Percentiles rank a stretch among this genome's conserved stretches.
Evolutionary conservation across 1,140 invertebrate species (phyloP).

Genomic region (Aphelinus certus): DNA sequence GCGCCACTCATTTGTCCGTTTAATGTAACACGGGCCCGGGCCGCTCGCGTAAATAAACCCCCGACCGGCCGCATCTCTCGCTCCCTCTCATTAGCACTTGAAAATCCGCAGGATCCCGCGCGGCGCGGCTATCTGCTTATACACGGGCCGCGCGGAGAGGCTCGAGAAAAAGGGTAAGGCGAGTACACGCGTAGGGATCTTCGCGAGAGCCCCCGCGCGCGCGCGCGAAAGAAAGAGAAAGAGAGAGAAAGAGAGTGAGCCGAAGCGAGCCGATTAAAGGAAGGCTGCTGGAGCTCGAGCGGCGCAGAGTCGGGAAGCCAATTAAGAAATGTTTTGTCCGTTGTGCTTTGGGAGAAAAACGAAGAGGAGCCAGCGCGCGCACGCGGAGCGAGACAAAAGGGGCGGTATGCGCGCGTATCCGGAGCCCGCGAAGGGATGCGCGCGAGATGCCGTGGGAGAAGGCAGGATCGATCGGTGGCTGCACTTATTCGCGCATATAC

Average conservation of each 20-base stretch:
- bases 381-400: slow-evolving; percentile 6
- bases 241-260: slow-evolving; percentile 44
- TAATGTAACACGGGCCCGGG: slow-evolving; percentile 31
- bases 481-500: not conserved
- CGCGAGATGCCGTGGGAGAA: slow-evolving; percentile 10
- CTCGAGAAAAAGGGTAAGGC: too few species aligned
- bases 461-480: not conserved
- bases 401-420: not conserved
- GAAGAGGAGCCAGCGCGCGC: slow-evolving; percentile 1
- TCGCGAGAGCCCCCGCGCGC: not conserved
- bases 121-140: slow-evolving; percentile 16
- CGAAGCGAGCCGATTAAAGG: slow-evolving; percentile 6
- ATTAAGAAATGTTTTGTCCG: slow-evolving; percentile 69
- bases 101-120: slow-evolving; percentile 32
- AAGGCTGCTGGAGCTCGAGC: too few species aligned
- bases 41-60: slow-evolving; percentile 40
- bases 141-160: slow-evolving; percentile 25
- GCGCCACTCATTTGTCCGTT: slow-evolving; percentile 41
- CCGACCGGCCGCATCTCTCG: slow-evolving; percentile 43
- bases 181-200: not conserved
- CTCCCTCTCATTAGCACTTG: slow-evolving; percentile 54
- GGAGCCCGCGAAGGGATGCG: slow-evolving; percentile 26
- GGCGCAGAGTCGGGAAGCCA: slow-evolving; percentile 52
- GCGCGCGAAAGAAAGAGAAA: slow-evolving; percentile 6
- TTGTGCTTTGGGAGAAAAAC: slow-evolving; percentile 19